Percentiles rank a stretch among this genome's conserved stretches.
phyloP scores from a whole-genome alignment of 1,140 invertebrate species.

The Propsilocerus akamusi region DNA sequence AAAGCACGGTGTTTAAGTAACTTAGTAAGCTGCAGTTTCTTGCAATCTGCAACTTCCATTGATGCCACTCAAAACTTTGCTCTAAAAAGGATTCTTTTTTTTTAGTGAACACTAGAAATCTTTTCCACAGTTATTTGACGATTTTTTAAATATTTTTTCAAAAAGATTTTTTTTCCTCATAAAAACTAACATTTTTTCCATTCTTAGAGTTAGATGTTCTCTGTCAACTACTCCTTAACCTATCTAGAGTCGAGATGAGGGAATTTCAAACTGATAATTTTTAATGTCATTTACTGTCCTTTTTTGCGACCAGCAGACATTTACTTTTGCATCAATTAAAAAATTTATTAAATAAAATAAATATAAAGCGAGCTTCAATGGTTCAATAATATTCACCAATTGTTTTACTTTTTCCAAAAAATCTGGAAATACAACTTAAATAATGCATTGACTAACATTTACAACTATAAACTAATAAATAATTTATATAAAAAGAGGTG shows the following conservation, averaged over 20 bases:
- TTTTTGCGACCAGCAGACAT: neutral
- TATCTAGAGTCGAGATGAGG: neutral
- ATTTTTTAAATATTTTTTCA: neutral
- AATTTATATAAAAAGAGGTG: neutral
- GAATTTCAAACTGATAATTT: neutral
- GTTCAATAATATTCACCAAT: too few relatives aligned
- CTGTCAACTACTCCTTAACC: neutral
- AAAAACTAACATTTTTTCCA: neutral
- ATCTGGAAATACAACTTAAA: too few relatives aligned
- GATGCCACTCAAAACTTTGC: too few relatives aligned
- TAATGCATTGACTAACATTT: neutral
- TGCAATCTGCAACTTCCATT: too few relatives aligned
- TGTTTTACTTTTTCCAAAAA: too few relatives aligned
- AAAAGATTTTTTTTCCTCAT: neutral
- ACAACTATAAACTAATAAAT: neutral
- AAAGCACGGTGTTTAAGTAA: too few relatives aligned
- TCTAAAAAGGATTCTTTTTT: too few relatives aligned
- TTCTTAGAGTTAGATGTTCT: neutral
- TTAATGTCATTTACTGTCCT: neutral
- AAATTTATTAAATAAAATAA: too few relatives aligned
- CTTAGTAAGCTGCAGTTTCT: too few relatives aligned
- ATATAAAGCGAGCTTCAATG: too few relatives aligned
- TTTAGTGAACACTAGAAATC: neutral
- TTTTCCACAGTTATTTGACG: conserved; percentile 1
- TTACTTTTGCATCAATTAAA: neutral